These are phyloP conservation scores for Timandra comae DNA, from an alignment of 2,888 invertebrate species.

Conservation along the genomic window DNA sequence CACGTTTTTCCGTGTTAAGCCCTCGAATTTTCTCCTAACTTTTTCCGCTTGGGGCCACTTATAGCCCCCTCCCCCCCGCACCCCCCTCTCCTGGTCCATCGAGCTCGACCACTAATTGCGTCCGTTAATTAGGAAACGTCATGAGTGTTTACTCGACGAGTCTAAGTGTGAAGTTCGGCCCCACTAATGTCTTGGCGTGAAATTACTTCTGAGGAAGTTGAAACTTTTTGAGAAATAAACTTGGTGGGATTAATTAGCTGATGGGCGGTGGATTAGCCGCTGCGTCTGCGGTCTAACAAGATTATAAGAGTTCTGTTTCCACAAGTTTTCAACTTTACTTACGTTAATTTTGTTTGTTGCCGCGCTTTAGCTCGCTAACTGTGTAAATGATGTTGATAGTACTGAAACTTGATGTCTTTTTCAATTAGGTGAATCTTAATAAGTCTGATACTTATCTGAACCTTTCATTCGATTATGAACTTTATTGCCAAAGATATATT, in stretches of 20 bases:
- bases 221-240: slow-evolving; percentile 74
- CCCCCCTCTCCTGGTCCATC: slow-evolving; percentile 44
- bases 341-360: slow-evolving; percentile 66
- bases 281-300: slow-evolving; percentile 69
- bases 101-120: slow-evolving; percentile 74
- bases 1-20: slow-evolving; percentile 51
- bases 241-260: slow-evolving; percentile 74
- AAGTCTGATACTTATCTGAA: no score
- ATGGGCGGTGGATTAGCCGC: slow-evolving; percentile 69
- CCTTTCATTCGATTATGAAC: no score
- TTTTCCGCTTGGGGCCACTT: slow-evolving; percentile 69
- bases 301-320: slow-evolving; percentile 73
- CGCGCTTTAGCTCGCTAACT: slow-evolving; percentile 33
- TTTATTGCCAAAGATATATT: no score
- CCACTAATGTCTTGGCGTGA: slow-evolving; percentile 65
- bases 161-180: slow-evolving; percentile 74
- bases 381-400: slow-evolving; percentile 22
- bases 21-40: slow-evolving; percentile 68
- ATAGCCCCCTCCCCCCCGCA: slow-evolving; percentile 40
- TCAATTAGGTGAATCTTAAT: no score
- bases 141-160: slow-evolving; percentile 75
- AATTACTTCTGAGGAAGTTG: slow-evolving; percentile 70
- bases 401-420: slow-evolving; percentile 4
- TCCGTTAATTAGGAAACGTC: slow-evolving; percentile 77
- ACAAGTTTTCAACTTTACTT: slow-evolving; percentile 66